Evolutionary conservation across 2,797 vertebrate genomes (phyloP), one percentile per base, ranked within the genome.

Genomic region (Chaetophractus vellerosus): DNA sequence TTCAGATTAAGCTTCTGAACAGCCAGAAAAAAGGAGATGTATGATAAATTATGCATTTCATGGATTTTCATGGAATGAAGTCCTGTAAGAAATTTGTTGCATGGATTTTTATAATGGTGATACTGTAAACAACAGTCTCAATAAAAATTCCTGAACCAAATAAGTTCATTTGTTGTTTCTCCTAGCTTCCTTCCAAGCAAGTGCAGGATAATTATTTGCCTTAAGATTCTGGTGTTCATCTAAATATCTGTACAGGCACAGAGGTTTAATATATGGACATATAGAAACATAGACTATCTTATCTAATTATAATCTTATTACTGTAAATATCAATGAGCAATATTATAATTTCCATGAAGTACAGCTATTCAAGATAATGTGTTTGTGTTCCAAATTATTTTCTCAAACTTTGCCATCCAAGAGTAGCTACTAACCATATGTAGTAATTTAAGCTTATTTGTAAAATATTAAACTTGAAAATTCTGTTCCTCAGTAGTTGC

Each of bases 21-120:
- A 41, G 23, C 23, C 50, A 79, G 75, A 45, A 57, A 45, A 45
- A 45, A 76, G 41, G 19, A 55, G 33, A 84, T 52, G 2, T 84
- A 33, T 16, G 63, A 55, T 71, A 90, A 45, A 45, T 45, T 45
- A 45, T 45, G 45, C 45, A 45, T 45, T 45, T 45, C 45, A 71
- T 76, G n/a, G 21, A 8, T 71, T 78, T 78, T 52, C 45, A 18
- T 94, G 33, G 19, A 15, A 84, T 33, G 8, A 69, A 26, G 18
- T 63, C 24, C 55, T 33, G 71, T 93, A 16, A 94, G 69, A 90
- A 59, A 63, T n/a, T 78, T 78, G 59, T 78, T 90, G 41, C 52
- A 24, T 63, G 41, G 16, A 71, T 78, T 90, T 89, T 69, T 59
- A 63, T 83, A 69, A 64, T 76, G 79, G 61, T 83, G 16, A 93